Evolutionary conservation across 2,113 vertebrate species (phyloP).

Genomic region (Romanogobio albipinnatus): DNA sequence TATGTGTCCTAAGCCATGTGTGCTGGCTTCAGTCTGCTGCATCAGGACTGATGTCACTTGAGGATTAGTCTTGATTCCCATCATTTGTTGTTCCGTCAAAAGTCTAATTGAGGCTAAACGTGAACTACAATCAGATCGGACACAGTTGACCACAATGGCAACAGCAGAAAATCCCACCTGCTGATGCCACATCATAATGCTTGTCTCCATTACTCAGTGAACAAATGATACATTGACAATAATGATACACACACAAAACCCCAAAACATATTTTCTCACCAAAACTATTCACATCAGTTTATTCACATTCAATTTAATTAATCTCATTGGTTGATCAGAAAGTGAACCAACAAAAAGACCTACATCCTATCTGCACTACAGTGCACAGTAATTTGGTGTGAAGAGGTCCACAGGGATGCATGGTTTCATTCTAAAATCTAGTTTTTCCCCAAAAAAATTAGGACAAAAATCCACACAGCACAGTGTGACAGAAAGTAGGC

Average conservation of each 20-base stretch:
- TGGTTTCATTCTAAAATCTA: neutral
- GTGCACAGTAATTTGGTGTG: neutral
- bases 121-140: neutral
- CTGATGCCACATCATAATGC: neutral
- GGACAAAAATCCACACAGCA: neutral
- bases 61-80: neutral
- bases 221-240: neutral
- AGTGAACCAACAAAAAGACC: neutral
- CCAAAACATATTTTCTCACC: neutral
- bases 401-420: neutral
- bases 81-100: neutral
- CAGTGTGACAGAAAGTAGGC: neutral
- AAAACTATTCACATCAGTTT: neutral
- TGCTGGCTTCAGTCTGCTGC: neutral
- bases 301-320: neutral
- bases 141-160: neutral
- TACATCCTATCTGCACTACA: neutral
- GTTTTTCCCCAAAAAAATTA: neutral
- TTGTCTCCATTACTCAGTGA: neutral
- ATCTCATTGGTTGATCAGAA: neutral
- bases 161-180: neutral
- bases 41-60: neutral
- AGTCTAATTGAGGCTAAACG: neutral
- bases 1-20: constrained; percentile 9
- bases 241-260: neutral